phyloP scores from a whole-genome alignment of 2,797 vertebrate species.

The Lepilemur septentrionalis region DNA sequence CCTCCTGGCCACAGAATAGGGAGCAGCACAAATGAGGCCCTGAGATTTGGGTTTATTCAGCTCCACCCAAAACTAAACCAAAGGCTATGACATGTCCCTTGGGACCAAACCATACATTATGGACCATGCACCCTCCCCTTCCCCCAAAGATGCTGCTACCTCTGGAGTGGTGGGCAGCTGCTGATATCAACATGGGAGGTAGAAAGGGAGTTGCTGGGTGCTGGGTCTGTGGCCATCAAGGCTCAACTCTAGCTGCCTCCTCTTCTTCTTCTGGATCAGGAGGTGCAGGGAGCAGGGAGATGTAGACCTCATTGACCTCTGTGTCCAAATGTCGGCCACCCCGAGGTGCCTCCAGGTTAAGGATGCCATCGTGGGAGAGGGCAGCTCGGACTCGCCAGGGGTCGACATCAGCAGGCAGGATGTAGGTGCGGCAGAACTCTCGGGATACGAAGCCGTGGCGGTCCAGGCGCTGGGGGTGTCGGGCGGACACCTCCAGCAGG shows the following conservation, averaged over 20 bases:
- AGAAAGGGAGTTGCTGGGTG: conserved; percentile 18
- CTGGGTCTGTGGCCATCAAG: neutral
- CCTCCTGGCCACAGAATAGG: conserved; percentile 54
- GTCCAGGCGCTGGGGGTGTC: conserved; percentile 89
- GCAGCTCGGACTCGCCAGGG: conserved; percentile 88
- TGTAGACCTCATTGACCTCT: conserved; percentile 84
- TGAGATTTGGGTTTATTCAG: conserved; percentile 72
- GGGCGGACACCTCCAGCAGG: conserved; percentile 90
- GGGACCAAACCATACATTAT: conserved; percentile 59
- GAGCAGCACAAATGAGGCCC: conserved; percentile 62
- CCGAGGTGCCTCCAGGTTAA: conserved; percentile 88
- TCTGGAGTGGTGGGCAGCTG: conserved; percentile 51
- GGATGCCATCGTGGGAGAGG: conserved; percentile 89
- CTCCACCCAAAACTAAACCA: conserved; percentile 57
- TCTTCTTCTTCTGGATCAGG: conserved; percentile 69
- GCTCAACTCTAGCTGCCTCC: conserved; percentile 40
- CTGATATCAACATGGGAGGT: neutral
- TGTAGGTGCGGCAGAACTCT: conserved; percentile 91
- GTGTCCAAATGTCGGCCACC: conserved; percentile 84
- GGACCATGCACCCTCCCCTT: neutral
- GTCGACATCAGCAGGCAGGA: conserved; percentile 90
- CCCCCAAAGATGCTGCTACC: conserved; percentile 27
- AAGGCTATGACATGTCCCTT: conserved; percentile 63
- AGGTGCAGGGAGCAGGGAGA: conserved; percentile 75
- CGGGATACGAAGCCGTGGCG: conserved; percentile 90